Conservation (phyloP, 2,888 invertebrate species). For the Laothoe populi region DNA sequence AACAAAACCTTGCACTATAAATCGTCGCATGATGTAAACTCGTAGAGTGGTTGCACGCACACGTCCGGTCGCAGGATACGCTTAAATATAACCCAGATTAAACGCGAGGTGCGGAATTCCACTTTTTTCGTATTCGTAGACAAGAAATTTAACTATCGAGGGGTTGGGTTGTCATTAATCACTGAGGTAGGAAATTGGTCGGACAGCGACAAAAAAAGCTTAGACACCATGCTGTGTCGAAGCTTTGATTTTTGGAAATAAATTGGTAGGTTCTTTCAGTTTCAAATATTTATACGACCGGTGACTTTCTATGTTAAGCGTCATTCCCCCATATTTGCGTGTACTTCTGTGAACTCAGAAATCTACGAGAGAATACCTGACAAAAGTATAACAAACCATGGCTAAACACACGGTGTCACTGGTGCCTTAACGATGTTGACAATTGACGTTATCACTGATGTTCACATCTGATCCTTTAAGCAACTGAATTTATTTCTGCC, state of each 20-base stretch:
- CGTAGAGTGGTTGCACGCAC: slow-evolving; percentile 49
- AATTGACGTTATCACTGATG: too few relatives aligned
- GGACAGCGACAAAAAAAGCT: neutral
- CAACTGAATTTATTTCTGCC: too few relatives aligned
- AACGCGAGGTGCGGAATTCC: slow-evolving; percentile 51
- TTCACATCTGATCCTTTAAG: too few relatives aligned
- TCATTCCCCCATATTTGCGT: too few relatives aligned
- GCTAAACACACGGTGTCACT: too few relatives aligned
- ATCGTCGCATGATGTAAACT: slow-evolving; percentile 35
- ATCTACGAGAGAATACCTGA: too few relatives aligned
- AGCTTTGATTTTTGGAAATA: neutral
- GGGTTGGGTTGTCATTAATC: slow-evolving; percentile 16
- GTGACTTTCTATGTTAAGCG: too few relatives aligned
- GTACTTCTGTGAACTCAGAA: too few relatives aligned
- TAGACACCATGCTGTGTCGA: neutral
- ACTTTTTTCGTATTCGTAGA: slow-evolving; percentile 52
- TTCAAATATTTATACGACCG: neutral
- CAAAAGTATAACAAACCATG: too few relatives aligned
- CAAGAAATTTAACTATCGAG: slow-evolving; percentile 35
- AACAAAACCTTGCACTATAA: slow-evolving; percentile 36
- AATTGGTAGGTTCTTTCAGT: neutral
- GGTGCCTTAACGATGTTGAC: too few relatives aligned
- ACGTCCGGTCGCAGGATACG: slow-evolving; percentile 58
- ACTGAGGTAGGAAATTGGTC: slow-evolving; percentile 4
- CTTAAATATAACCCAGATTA: slow-evolving; percentile 61